Evolutionary conservation across 2,113 vertebrate species (phyloP).

Genomic region (Panthera uncia): DNA sequence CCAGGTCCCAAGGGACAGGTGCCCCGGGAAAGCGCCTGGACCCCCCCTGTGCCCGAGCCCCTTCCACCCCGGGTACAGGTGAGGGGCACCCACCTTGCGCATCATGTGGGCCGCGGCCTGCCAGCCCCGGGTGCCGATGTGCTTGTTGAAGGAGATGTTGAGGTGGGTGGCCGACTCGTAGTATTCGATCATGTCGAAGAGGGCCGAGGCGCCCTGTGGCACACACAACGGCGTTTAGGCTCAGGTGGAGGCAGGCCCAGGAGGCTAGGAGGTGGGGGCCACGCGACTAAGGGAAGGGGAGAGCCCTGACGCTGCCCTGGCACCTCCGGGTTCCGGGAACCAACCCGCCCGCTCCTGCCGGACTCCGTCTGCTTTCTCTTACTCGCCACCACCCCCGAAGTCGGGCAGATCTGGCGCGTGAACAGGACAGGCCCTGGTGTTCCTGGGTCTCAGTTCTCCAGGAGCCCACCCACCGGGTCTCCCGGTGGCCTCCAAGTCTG

Average conservation of each 20-base stretch:
- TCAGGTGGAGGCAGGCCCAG: rapidly evolving
- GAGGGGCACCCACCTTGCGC: constrained; percentile 89
- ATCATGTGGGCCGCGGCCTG: constrained; percentile 98
- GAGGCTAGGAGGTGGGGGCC: background rate
- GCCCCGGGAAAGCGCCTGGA: background rate
- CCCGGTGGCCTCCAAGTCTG: background rate
- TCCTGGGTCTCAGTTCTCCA: background rate
- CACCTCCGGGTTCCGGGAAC: rapidly evolving
- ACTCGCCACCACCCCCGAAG: background rate
- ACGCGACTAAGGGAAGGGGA: background rate
- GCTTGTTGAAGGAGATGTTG: constrained; percentile 97
- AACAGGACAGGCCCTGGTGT: background rate
- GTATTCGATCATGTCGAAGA: constrained; percentile 99
- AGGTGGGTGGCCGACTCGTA: constrained; percentile 98
- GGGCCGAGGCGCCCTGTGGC: constrained; percentile 92
- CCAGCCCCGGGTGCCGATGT: constrained; percentile 97
- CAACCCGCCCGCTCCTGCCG: background rate
- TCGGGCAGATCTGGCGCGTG: background rate
- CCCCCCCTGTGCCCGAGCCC: background rate
- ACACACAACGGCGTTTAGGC: background rate
- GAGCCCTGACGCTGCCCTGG: background rate
- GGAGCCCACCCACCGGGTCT: background rate
- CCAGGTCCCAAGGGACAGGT: background rate
- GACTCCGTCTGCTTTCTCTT: background rate
- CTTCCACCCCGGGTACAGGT: background rate